Evolutionary conservation across 2,888 invertebrate species (phyloP).

Genomic region (Spatulosminthurus flaviceps): DNA sequence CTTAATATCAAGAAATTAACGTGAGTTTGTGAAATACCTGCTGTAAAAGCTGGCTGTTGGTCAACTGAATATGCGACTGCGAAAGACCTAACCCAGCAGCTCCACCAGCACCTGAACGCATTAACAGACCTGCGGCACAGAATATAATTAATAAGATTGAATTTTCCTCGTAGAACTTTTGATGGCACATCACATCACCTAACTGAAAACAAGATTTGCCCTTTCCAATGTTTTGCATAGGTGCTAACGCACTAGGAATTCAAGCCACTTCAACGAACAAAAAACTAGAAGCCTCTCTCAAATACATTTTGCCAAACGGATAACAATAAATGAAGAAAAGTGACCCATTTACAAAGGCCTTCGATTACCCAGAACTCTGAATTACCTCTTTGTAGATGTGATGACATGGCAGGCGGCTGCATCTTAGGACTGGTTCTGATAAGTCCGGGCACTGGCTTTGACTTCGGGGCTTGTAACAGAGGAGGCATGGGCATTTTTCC

Average conservation of each 20-base stretch:
- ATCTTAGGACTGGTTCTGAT: constrained; percentile 60
- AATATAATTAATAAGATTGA: neutral
- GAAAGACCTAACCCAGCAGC: constrained; percentile 30
- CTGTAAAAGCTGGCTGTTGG: constrained; percentile 57
- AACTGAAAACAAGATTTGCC: too few relatives aligned
- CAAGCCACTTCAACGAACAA: too few relatives aligned
- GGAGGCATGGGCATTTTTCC: constrained; percentile 65
- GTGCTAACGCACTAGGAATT: too few relatives aligned
- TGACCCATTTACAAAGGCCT: too few relatives aligned
- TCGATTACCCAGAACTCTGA: too few relatives aligned
- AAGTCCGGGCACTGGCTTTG: constrained; percentile 62
- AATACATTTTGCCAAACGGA: too few relatives aligned
- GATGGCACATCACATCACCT: too few relatives aligned
- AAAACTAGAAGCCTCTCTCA: too few relatives aligned
- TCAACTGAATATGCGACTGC: constrained; percentile 48
- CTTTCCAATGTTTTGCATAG: too few relatives aligned
- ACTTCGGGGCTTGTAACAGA: constrained; percentile 67
- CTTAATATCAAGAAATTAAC: neutral
- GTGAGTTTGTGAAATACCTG: constrained; percentile 44
- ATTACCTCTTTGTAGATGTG: constrained; percentile 60
- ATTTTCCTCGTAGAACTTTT: too few relatives aligned
- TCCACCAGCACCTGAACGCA: constrained; percentile 36
- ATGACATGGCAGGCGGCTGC: constrained; percentile 47
- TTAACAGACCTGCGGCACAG: constrained; percentile 42
- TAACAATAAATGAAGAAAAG: too few relatives aligned